Base-by-base conservation (phyloP, 2,113 vertebrate species). In the Melanocharis versteri region DNA sequence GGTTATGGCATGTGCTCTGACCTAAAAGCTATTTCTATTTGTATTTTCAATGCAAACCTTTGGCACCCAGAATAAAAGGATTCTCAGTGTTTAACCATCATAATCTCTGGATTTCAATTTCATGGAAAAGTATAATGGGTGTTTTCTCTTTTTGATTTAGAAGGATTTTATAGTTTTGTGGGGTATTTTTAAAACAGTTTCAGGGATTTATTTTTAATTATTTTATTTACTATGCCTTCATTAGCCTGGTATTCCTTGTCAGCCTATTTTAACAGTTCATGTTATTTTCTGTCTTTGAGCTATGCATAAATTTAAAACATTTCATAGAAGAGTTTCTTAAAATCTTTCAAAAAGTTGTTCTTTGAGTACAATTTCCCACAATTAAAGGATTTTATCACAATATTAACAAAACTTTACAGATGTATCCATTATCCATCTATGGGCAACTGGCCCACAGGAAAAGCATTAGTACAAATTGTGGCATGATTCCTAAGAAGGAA, bases 21-120 rank as follows among this genome's bases (percentile, higher is more conserved):
- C 40, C 72, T 92, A 96, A 88, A 87, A 87, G 18, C 17, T 42
- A 51, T 62, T 88, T 94, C 12, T 68, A 31, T 71, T 96, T 94
- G 26, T 45, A 78, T 54, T 94, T 58, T 92, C 62, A 90, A 31
- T n/a, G 61, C 50, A 96, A 98, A 90, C 6, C 4, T 60, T 79
- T 95, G 75, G 35, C 69, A 64, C 45, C 5, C n/a, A 84, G 54
- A 87, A 89, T 95, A 81, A 95, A 95, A 30, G 15, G 20, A 85
- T 64, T 76, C 44, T 26, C 2, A 1, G 1, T 50, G 21, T 83
- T 97, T 93, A 88, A 66, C 70, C 72, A 90, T 39, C 33, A 42
- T 12, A 9, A 40, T 54, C 47, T 83, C 83, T 90, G 60, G 44
- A 89, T 97, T 96, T 97, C 76, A 78, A 13, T 84, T 96, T 85